Base-by-base conservation (phyloP, 2,797 vertebrate genomes). In the Argentina silus region DNA sequence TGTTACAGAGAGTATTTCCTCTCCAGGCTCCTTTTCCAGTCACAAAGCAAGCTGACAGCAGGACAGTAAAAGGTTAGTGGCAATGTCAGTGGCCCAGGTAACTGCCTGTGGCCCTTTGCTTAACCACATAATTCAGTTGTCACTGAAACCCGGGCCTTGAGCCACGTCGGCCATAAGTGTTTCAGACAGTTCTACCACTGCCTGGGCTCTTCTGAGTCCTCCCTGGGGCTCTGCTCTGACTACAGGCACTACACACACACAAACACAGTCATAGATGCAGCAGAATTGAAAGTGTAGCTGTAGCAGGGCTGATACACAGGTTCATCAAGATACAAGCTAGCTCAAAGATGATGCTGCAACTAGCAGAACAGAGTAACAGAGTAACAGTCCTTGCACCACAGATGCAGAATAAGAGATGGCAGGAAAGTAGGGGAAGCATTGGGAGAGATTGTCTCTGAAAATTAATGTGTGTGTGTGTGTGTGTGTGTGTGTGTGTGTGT, bases 341-440 rank as follows among this genome's bases (percentile, higher is more conserved):
- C 27, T 36, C 27, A 36, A 36, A 36, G 27, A 36, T 36, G 27
- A 36, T 2, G 27, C 27, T 36, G 27, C 1, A 79, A 68, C 73
- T 19, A 12, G 21, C 10, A n/a, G 15, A 23, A 1, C 36, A 45
- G 42, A 59, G 79, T 67, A 83, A 85, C 65, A 63, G 81, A 78
- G 72, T 84, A n/a, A n/a, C 75, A 87, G 87, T 85, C 83, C 70
- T 57, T 2, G 73, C 83, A 82, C 76, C 84, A 85, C 69, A 86
- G 91, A 85, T 83, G 84, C 82, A 88, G 79, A 80, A 78, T 76
- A 60, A 66, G 81, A 74, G 0, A 7, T 64, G 67, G 50, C 56
- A 59, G 76, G 68, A 74, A 70, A 81, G 74, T 67, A 78, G 78
- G 74, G 82, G 21, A 59, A 21, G 36, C 27, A 7, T 43, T 15